Percentiles rank a stretch among this genome's conserved stretches.
These are phyloP conservation scores for Nannospalax galili DNA, from an alignment of 2,113 vertebrate species.

Conservation along the genomic window DNA sequence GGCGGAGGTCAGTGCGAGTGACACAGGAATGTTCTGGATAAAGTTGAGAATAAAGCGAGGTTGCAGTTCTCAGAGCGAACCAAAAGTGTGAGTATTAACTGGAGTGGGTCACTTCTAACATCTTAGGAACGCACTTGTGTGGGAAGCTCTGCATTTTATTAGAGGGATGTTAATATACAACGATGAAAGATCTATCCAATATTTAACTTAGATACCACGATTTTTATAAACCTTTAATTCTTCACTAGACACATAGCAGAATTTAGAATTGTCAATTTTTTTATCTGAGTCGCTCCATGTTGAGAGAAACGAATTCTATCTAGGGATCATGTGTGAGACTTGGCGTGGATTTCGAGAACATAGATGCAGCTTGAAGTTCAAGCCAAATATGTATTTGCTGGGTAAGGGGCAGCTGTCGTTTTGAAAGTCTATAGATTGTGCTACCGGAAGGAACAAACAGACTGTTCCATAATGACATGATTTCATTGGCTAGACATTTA, in stretches of 20 bases:
- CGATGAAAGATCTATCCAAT: neutral
- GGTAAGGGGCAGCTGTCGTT: neutral
- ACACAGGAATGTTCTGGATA: no score
- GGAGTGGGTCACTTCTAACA: neutral
- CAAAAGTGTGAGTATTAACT: neutral
- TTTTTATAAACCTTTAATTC: neutral
- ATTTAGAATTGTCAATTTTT: neutral
- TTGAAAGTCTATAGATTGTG: neutral
- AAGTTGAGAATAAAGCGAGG: neutral
- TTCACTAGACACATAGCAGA: neutral
- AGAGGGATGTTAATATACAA: neutral
- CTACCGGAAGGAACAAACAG: neutral
- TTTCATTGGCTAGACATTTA: neutral
- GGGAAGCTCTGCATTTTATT: neutral
- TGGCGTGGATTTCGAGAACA: neutral
- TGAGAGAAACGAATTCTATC: neutral
- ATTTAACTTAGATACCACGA: neutral
- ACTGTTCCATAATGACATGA: slow-evolving; percentile 1
- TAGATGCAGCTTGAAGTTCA: neutral
- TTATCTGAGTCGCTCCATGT: no score
- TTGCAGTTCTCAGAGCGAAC: neutral
- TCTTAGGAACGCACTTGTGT: neutral
- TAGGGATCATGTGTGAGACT: neutral
- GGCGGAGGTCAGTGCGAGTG: no score
- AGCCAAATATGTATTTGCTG: neutral